Conservation (phyloP, 1,140 invertebrate species). For the Oncopodura yosiiana region DNA sequence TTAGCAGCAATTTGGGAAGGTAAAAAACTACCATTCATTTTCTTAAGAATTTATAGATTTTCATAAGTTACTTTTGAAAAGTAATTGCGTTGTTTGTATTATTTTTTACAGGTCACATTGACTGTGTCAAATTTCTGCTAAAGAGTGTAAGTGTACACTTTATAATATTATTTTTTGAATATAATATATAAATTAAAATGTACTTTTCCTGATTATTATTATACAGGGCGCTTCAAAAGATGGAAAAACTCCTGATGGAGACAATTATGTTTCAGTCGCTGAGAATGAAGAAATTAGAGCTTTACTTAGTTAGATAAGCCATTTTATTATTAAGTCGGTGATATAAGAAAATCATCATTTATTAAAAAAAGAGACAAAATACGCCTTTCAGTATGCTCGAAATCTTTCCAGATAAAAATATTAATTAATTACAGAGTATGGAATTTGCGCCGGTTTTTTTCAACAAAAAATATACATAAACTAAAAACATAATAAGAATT, state of each 20-base stretch:
- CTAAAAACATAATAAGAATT: no score
- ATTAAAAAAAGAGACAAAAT: no score
- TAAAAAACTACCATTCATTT: no score
- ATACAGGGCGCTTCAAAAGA: slow-evolving; percentile 67
- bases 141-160: slow-evolving; percentile 56
- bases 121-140: slow-evolving; percentile 76
- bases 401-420: no score
- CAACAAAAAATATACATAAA: no score
- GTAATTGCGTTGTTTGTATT: not conserved
- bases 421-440: no score
- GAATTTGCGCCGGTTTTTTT: no score
- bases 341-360: no score
- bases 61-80: no score
- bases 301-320: slow-evolving; percentile 22
- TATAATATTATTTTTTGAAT: slow-evolving; percentile 4
- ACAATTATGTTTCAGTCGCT: slow-evolving; percentile 72
- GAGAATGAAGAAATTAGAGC: slow-evolving; percentile 75
- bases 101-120: slow-evolving; percentile 48
- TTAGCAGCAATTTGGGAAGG: slow-evolving; percentile 93
- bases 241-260: slow-evolving; percentile 76
- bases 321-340: not conserved
- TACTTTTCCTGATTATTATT: not conserved
- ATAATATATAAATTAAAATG: not conserved
- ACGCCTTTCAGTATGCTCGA: no score
- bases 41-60: not conserved